Conservation (phyloP, 2,888 invertebrate genomes). For the Tanypteryx hageni region DNA sequence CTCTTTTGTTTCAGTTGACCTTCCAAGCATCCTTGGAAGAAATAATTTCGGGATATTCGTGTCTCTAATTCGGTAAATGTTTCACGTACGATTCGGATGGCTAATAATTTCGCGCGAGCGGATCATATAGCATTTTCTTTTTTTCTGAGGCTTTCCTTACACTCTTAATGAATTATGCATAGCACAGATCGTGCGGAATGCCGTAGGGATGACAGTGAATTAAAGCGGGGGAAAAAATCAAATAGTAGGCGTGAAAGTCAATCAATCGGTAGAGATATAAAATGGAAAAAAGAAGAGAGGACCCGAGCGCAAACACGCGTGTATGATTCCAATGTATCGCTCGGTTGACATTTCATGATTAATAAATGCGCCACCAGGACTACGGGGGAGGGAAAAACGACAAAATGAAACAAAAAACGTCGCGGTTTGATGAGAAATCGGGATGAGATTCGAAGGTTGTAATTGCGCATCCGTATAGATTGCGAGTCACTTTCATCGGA, state of each 20-base stretch:
- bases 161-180: conserved; percentile 24
- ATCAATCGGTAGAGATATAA: conserved; percentile 4
- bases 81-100: neutral
- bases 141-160: conserved; percentile 1
- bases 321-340: neutral
- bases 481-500: neutral
- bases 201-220: conserved; percentile 3
- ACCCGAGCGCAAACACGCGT: neutral
- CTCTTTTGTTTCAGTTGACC: neutral
- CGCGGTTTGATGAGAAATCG: neutral
- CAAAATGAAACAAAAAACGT: neutral
- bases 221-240: neutral
- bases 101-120: neutral
- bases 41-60: neutral
- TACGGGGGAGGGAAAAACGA: neutral
- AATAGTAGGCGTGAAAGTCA: neutral
- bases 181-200: neutral
- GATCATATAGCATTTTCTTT: neutral
- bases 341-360: conserved; percentile 10
- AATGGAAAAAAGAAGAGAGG: neutral
- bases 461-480: neutral
- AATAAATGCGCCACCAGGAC: neutral
- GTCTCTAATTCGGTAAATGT: neutral
- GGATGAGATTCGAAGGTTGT: neutral
- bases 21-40: neutral